Base-by-base conservation (phyloP, 1,140 invertebrate species). In the Onthophagus taurus region DNA sequence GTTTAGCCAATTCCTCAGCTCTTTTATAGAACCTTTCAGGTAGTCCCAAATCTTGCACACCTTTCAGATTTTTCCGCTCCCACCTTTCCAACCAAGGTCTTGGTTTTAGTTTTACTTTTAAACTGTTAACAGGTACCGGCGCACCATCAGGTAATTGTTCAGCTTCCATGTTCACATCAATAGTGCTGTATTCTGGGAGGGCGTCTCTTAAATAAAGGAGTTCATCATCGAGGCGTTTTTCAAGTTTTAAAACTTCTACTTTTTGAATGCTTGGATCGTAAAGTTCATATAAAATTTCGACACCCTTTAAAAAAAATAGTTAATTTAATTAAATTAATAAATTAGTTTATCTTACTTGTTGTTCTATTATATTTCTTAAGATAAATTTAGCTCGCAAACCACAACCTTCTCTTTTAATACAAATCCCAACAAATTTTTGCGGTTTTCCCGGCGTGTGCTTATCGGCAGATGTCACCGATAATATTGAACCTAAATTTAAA, bases 371-470 rank as follows among this genome's bases (percentile, higher is more conserved):
- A 73, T 99, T 99, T 58, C 97, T 77, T 3, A 99, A 64, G 20
- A 81, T 83, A 59, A 98, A 97, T 29, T 73, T 72, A 36, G 90
- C 77, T 49, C 81, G 71, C 1, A 98, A 70, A 1, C 94, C 96
- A 63, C 74, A 73, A 2, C 81, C 81, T 45, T 72, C 72, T 53
- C 92, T 69, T 44, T 88, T 68, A 55, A 97, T 98, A 59, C 96
- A 99, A 57, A 99, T 96, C 3, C 97, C 95, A 41, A 99, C 83
- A 75, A 99, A 99, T 59, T 78, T 74, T 58, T 80, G 92, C 1
- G 69, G 69, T 69, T 97, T 97, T 24, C 79, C 82, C 11, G 83
- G 78, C 23, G 89, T 78, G 74, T 95, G 85, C 29, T 70, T 74
- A 68, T 98, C 94, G 1, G 90, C 81, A 43, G 84, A 79, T n/a